A percentile compares a stretch with the other conserved stretches of the same genome.
Evolutionary conservation across 2,888 invertebrate genomes (phyloP).

Genomic region (Leucophenga montana): DNA sequence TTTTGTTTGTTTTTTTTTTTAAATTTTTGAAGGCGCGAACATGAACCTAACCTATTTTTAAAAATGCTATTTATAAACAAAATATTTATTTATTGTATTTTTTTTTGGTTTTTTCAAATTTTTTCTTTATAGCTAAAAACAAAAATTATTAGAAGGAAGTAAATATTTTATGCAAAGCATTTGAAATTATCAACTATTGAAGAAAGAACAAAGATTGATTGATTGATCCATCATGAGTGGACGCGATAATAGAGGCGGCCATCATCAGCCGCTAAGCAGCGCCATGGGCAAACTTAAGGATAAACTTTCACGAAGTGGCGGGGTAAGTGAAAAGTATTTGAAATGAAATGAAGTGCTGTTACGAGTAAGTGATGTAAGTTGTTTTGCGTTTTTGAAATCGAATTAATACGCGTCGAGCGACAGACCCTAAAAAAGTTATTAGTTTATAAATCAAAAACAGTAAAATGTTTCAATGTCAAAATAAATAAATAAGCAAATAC

Average conservation of each 20-base stretch:
- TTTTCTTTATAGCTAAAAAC: neutral
- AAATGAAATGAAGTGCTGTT: too few species aligned
- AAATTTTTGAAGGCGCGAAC: too few species aligned
- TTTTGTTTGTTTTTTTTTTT: too few species aligned
- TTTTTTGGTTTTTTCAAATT: neutral
- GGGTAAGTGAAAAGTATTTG: conserved; percentile 53
- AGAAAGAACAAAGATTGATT: conserved; percentile 18
- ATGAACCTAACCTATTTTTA: too few species aligned
- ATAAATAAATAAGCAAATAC: too few species aligned
- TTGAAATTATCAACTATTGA: neutral
- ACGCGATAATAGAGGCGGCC: conserved; percentile 69
- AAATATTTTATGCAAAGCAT: neutral
- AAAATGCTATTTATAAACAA: neutral
- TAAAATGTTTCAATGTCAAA: too few species aligned
- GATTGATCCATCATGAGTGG: conserved; percentile 68
- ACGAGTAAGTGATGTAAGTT: too few species aligned
- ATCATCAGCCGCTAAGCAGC: conserved; percentile 67
- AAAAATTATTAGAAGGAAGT: neutral
- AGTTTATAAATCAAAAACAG: too few species aligned
- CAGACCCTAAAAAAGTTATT: too few species aligned
- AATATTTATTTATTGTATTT: neutral
- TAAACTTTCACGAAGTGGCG: conserved; percentile 67
- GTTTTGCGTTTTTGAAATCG: too few species aligned
- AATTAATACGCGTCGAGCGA: too few species aligned
- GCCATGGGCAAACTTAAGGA: conserved; percentile 73